Evolutionary conservation across 1,140 invertebrate genomes (phyloP).

Genomic region (Lanistes nyassanus): DNA sequence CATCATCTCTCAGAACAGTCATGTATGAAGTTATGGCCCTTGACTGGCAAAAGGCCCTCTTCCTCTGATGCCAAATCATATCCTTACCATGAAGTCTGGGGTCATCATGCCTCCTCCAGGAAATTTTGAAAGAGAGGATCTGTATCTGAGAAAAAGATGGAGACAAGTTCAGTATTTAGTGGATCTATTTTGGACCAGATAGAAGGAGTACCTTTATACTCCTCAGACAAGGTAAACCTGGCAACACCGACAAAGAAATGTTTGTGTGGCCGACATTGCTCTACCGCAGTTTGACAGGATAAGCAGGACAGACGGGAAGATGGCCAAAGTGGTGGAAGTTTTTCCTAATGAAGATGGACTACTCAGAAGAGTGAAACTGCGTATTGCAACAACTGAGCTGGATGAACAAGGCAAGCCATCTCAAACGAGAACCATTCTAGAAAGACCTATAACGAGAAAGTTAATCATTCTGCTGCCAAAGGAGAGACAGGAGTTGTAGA

Average conservation of each 20-base stretch:
- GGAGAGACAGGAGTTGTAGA: no score
- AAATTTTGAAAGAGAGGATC: slow-evolving; percentile 29
- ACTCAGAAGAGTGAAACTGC: slow-evolving; percentile 36
- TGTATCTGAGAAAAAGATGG: slow-evolving; percentile 40
- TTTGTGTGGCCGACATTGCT: slow-evolving; percentile 40
- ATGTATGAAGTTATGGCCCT: slow-evolving; percentile 42
- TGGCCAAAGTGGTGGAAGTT: slow-evolving; percentile 32
- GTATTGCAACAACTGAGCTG: slow-evolving; percentile 3
- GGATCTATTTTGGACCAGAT: slow-evolving; percentile 39
- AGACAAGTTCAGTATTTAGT: slow-evolving; percentile 34
- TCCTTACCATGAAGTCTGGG: slow-evolving; percentile 36
- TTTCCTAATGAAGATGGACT: slow-evolving; percentile 37
- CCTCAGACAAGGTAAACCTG: slow-evolving; percentile 33
- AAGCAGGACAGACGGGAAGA: slow-evolving; percentile 24
- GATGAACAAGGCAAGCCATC: slow-evolving; percentile 7
- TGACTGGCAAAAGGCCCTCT: slow-evolving; percentile 26
- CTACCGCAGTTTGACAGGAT: slow-evolving; percentile 28
- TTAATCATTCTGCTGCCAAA: no score
- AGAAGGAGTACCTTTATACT: slow-evolving; percentile 32
- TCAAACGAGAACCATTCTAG: not conserved
- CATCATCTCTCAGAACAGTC: slow-evolving; percentile 28
- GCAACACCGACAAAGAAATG: slow-evolving; percentile 24
- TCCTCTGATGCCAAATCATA: slow-evolving; percentile 40
- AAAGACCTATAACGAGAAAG: no score
- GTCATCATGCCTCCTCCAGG: slow-evolving; percentile 30